Evolutionary conservation across 2,797 vertebrate genomes (phyloP).

Genomic region (Esox masquinongy): DNA sequence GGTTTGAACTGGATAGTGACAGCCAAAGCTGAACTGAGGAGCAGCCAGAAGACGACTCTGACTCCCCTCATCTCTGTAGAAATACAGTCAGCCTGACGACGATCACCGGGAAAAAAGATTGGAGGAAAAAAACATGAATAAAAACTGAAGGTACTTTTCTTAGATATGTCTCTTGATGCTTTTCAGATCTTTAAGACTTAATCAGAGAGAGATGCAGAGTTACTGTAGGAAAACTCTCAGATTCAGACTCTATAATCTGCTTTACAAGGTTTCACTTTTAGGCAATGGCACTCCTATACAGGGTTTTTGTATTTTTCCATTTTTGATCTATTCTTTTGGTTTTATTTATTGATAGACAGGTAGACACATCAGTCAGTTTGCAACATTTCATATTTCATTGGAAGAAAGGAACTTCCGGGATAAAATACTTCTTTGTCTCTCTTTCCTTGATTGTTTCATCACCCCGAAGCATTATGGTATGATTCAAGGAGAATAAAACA

Average conservation of each 20-base stretch:
- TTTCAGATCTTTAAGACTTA: slow-evolving; percentile 77
- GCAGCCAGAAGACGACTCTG: slow-evolving; percentile 44
- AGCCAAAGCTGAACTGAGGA: slow-evolving; percentile 62
- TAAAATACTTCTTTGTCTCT: slow-evolving; percentile 18
- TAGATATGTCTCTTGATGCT: slow-evolving; percentile 77
- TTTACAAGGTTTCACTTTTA: slow-evolving; percentile 58
- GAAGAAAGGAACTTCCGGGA: slow-evolving; percentile 26
- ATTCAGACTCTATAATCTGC: slow-evolving; percentile 63
- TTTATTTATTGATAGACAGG: slow-evolving; percentile 52
- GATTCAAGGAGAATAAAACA: slow-evolving; percentile 28
- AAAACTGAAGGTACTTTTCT: slow-evolving; percentile 76
- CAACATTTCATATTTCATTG: slow-evolving; percentile 29
- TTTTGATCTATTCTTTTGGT: slow-evolving; percentile 35
- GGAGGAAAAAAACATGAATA: slow-evolving; percentile 68
- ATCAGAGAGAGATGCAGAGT: slow-evolving; percentile 66
- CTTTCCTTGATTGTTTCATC: slow-evolving; percentile 38
- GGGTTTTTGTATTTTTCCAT: slow-evolving; percentile 17
- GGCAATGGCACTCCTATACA: slow-evolving; percentile 43
- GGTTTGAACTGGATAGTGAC: slow-evolving; percentile 77
- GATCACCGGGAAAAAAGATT: slow-evolving; percentile 64
- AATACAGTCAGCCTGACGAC: slow-evolving; percentile 65
- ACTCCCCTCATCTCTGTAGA: slow-evolving; percentile 69
- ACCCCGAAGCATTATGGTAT: not conserved
- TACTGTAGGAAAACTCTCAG: slow-evolving; percentile 62
- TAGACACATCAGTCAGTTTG: slow-evolving; percentile 26